A percentile compares a stretch with the other conserved stretches of the same genome.
phyloP scores from a whole-genome alignment of 2,113 vertebrate genomes.

The Turdus rufiventris region DNA sequence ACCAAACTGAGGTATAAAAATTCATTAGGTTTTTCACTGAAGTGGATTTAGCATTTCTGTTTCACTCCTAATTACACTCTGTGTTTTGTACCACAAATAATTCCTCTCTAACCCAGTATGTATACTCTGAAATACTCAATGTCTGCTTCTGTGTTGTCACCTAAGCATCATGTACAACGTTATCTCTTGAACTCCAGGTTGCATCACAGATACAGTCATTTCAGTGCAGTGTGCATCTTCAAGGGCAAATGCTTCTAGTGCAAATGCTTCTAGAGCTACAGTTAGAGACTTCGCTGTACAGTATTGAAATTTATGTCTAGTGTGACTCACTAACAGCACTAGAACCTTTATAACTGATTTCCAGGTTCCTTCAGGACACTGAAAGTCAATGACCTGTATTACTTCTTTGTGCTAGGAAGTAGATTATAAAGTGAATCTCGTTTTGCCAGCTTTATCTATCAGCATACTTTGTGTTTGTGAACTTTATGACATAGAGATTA shows the following conservation, averaged over 20 bases:
- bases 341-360: not conserved
- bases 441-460: not conserved
- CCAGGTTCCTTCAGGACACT: not conserved
- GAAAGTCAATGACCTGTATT: not conserved
- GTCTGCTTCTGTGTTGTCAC: not conserved
- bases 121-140: not conserved
- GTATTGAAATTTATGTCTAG: not conserved
- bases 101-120: not conserved
- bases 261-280: not conserved
- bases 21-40: not conserved
- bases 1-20: not conserved
- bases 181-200: fast-evolving
- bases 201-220: not conserved
- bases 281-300: not conserved
- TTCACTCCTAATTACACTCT: not conserved
- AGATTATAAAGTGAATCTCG: not conserved
- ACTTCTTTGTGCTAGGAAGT: not conserved
- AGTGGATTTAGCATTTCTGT: not conserved
- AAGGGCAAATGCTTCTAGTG: not conserved
- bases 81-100: not conserved
- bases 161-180: not conserved
- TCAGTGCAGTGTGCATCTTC: not conserved
- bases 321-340: not conserved
- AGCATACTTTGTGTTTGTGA: not conserved
- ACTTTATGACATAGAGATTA: not conserved